phyloP scores from a whole-genome alignment of 2,888 invertebrate genomes.

The Drosophila mercatorum region DNA sequence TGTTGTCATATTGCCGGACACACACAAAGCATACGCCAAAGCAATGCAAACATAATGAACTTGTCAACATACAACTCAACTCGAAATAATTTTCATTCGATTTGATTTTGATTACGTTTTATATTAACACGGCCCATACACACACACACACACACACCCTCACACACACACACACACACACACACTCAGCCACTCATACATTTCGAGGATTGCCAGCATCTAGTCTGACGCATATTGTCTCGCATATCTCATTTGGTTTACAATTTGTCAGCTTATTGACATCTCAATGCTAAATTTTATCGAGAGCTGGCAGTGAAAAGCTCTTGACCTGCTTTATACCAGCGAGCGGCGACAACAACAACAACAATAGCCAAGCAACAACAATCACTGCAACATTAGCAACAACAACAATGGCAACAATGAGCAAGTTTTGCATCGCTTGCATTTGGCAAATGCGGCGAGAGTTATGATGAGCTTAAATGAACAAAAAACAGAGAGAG shows the following conservation, averaged over 20 bases:
- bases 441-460: constrained; percentile 49
- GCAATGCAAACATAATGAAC: constrained; percentile 78
- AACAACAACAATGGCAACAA: constrained; percentile 27
- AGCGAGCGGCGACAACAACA: constrained; percentile 25
- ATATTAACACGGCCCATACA: constrained; percentile 61
- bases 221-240: neutral
- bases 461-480: constrained; percentile 45
- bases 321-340: constrained; percentile 30
- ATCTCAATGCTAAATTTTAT: constrained; percentile 52
- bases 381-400: constrained; percentile 17
- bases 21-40: constrained; percentile 52
- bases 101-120: constrained; percentile 79
- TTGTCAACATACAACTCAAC: constrained; percentile 76
- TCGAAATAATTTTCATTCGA: constrained; percentile 80
- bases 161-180: constrained; percentile 3
- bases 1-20: constrained; percentile 59
- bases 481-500: neutral
- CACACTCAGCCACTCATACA: neutral
- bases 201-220: neutral
- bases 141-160: constrained; percentile 22
- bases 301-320: constrained; percentile 25
- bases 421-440: constrained; percentile 38
- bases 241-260: constrained; percentile 45
- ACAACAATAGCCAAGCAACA: neutral
- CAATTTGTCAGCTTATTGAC: constrained; percentile 58